Conservation (phyloP, 2,113 vertebrate genomes). For the Monopterus albus region DNA sequence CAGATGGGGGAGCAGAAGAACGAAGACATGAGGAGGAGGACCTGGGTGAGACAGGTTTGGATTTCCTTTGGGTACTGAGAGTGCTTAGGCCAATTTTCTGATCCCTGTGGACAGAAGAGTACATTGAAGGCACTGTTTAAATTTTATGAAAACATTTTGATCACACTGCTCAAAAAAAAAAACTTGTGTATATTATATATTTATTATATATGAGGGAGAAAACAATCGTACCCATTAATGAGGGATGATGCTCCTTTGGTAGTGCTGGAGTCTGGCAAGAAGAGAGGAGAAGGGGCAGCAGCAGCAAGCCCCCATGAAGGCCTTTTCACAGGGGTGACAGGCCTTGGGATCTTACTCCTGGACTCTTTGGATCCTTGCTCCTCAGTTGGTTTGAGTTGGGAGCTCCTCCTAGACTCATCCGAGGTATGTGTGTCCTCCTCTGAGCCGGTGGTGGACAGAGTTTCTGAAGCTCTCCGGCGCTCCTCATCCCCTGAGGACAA, state of each 20-base stretch:
- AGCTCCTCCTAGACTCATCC: constrained; percentile 83
- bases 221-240: constrained; percentile 56
- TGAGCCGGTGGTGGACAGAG: constrained; percentile 88
- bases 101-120: constrained; percentile 74
- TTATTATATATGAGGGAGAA: neutral
- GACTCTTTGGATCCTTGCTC: constrained; percentile 73
- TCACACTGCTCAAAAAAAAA: neutral
- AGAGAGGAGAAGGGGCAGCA: constrained; percentile 35
- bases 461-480: constrained; percentile 85
- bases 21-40: constrained; percentile 69
- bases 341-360: constrained; percentile 91
- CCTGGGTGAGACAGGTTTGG: constrained; percentile 58
- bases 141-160: neutral
- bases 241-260: constrained; percentile 61
- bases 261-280: constrained; percentile 24
- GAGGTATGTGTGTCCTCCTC: constrained; percentile 91
- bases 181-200: no score
- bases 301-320: constrained; percentile 25
- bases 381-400: constrained; percentile 67
- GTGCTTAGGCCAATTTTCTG: constrained; percentile 74
- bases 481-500: constrained; percentile 89
- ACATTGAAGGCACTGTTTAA: neutral
- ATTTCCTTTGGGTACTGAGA: constrained; percentile 56
- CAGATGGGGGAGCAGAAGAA: constrained; percentile 58
- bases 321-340: constrained; percentile 80